A percentile compares a stretch with the other conserved stretches of the same genome.
These are phyloP conservation scores for Eublepharis macularius DNA, from an alignment of 2,113 vertebrate species.

Conservation along the genomic window DNA sequence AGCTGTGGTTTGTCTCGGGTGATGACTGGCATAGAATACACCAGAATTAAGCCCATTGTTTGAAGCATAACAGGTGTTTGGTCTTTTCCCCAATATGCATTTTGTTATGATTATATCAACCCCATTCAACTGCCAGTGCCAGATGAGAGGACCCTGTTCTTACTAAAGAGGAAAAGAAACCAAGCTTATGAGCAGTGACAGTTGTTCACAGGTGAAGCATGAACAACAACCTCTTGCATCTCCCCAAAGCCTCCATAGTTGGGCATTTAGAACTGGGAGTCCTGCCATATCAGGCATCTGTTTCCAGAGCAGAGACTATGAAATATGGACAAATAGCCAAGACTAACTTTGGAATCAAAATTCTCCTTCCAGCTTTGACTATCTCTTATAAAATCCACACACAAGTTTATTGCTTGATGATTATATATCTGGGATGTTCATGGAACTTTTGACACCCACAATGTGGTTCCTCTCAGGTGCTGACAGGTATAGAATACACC, in stretches of 20 bases:
- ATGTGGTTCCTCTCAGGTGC: no score
- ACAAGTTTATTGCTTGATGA: background rate
- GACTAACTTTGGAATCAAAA: background rate
- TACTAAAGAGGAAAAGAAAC: background rate
- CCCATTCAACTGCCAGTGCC: conserved; percentile 50
- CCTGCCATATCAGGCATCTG: background rate
- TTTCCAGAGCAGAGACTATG: background rate
- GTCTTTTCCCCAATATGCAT: background rate
- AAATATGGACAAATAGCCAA: background rate
- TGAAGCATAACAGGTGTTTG: conserved; percentile 44
- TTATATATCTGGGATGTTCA: background rate
- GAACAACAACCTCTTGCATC: background rate
- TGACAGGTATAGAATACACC: no score
- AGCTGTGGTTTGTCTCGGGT: conserved; percentile 24
- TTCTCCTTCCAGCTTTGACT: background rate
- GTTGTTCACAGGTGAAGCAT: conserved; percentile 42
- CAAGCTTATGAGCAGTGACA: conserved; percentile 11
- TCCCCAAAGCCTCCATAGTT: background rate
- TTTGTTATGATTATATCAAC: conserved; percentile 28
- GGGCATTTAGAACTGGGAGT: conserved; percentile 27
- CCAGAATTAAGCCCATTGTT: background rate
- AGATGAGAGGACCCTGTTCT: conserved; percentile 44
- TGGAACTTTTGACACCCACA: background rate
- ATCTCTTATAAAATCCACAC: background rate
- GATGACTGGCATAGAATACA: background rate